Evolutionary conservation across 1,140 invertebrate species (phyloP), one percentile per base, ranked within the genome.

Genomic region (Cherax destructor): DNA sequence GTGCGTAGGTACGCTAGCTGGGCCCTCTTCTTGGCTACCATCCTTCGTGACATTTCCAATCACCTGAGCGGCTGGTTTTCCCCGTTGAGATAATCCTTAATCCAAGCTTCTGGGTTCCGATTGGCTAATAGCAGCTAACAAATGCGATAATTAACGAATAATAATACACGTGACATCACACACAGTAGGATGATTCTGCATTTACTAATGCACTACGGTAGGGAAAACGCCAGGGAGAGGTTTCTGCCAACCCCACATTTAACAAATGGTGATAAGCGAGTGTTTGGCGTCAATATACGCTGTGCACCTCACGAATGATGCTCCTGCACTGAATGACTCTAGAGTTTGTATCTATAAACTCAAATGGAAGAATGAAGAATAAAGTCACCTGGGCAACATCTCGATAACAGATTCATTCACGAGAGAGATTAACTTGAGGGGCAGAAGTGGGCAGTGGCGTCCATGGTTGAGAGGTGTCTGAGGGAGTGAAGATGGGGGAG

Each of bases 1-100:
- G 89, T 91, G 18, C 89, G 74, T 1, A 91, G 83, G 41, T 91
- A 91, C 13, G 89, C 89, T 50, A 91, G 89, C 76, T 91, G 89
- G 16, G 83, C 83, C 49, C 83, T 59, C 77, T 50, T 61, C 49
- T 69, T 83, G 16, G 81, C 83, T 41, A 91, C 83, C 89, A 91
- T 91, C 81, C 83, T 85, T 30, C 83, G 74, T 7, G 89, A 91
- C 81, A 88, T 88, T 10, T 41, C 87, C 9, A 74, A n/a, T 10
- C 69, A 21, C 69, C 24, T 74, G 9, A 56, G 9, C 52, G 13
- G 52, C 52, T 56, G 52, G 13, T 13, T 4, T 56, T 56, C 52
- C 52, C 52, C 52, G 52, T 56, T 56, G 52, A 56, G 6, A 56
- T 13, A 56, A 56, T 13, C 9, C 52, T 56, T 5, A 7, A 9